These are phyloP conservation scores for Leucoma salicis DNA, from an alignment of 2,888 invertebrate species.

Conservation along the genomic window DNA sequence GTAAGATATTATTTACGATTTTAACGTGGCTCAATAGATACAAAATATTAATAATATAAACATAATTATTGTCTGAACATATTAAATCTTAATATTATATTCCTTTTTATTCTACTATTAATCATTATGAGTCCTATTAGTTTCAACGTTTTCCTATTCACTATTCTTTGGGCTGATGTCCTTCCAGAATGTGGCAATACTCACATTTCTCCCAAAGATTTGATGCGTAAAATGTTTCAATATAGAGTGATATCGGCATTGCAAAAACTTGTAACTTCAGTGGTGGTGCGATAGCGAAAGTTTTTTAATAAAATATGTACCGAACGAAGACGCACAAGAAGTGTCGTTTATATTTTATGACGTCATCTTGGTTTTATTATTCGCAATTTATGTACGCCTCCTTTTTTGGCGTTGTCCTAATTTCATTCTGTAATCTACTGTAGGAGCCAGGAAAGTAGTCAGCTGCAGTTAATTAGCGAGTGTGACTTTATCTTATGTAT, in stretches of 20 bases:
- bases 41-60: too few relatives aligned
- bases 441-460: background rate
- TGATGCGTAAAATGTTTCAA: constrained; percentile 59
- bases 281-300: constrained; percentile 40
- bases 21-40: too few relatives aligned
- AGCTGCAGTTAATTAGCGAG: background rate
- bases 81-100: too few relatives aligned
- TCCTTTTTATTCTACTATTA: too few relatives aligned
- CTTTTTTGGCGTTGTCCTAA: constrained; percentile 27
- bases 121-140: too few relatives aligned
- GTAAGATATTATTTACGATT: too few relatives aligned
- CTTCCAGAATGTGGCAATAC: too few relatives aligned
- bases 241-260: constrained; percentile 53
- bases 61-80: too few relatives aligned
- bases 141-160: too few relatives aligned
- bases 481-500: too few relatives aligned
- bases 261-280: constrained; percentile 34
- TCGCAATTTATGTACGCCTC: constrained; percentile 40
- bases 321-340: constrained; percentile 32
- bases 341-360: constrained; percentile 51
- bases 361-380: constrained; percentile 46
- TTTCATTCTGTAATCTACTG: constrained; percentile 22
- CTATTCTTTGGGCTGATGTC: too few relatives aligned
- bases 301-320: constrained; percentile 52
- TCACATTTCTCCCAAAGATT: constrained; percentile 26